Evolutionary conservation across 2,888 invertebrate genomes (phyloP), one percentile per base, ranked within the genome.

Genomic region (Erpobdella octoculata): DNA sequence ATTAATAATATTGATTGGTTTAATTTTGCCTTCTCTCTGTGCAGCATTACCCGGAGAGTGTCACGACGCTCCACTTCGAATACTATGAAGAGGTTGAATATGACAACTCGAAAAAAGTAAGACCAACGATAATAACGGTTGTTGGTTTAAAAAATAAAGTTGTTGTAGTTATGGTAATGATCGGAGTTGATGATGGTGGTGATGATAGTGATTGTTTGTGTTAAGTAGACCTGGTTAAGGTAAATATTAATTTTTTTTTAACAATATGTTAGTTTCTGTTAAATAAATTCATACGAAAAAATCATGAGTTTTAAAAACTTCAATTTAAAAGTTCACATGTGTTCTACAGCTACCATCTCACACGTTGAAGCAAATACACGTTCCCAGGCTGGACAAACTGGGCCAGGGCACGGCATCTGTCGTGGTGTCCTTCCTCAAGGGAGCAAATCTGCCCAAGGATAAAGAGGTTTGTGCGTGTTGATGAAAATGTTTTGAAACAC

Each of bases 31-130:
- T 58, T 70, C 48, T 31, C 15, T 21, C 4, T 15, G 36, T 33
- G 28, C 83, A 88, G 87, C 84, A 85, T 71, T 88, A 88, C 79
- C 89, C 90, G 62, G 80, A 84, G 48, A 89, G 89, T 78, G 89
- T 90, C 4, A 90, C 90, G 28, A 90, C 90, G 21, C 85, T 90
- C 58, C 90, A 90, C 80, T 90, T 90, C 83, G 90, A 90, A 81
- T 90, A 89, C 80, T 89, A 89, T 78, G 85, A 86, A 59, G 82
- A 83, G 74, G 77, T 77, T 61, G 78, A 81, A 38, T 82, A 83
- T 53, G 82, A 79, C 74, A 68, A 75, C 41, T 76, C 74, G 12
- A 80, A 78, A 75, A 81, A 81, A 79, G 79, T 80, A 74, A 37
- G 33, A 33, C n/a, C n/a, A n/a, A n/a, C 33, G 62, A 35, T 62